A percentile compares a stretch with the other conserved stretches of the same genome.
These are phyloP conservation scores for Ameiurus melas DNA, from an alignment of 2,113 vertebrate genomes.

Conservation along the genomic window DNA sequence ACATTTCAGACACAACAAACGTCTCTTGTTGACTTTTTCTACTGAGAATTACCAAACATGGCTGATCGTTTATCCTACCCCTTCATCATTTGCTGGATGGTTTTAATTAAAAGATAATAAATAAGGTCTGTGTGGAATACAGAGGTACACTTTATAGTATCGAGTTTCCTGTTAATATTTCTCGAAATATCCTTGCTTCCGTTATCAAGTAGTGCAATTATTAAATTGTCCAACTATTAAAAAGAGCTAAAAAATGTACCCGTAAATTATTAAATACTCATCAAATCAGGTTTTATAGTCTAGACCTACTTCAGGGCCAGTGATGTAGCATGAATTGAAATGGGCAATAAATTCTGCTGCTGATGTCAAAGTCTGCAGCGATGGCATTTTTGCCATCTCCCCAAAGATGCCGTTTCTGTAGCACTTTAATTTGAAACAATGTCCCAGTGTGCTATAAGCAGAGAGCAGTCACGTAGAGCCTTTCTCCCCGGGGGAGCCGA, in stretches of 20 bases:
- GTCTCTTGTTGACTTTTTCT: constrained; percentile 15
- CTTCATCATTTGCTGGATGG: constrained; percentile 20
- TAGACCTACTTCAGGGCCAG: constrained; percentile 24
- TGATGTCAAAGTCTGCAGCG: constrained; percentile 15
- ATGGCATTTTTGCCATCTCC: constrained; percentile 39
- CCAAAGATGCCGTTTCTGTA: constrained; percentile 45
- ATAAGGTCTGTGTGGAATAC: background rate
- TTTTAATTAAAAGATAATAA: background rate
- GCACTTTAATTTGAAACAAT: constrained; percentile 57
- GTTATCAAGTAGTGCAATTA: background rate
- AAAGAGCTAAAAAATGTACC: background rate
- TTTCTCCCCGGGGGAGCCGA: constrained; percentile 50
- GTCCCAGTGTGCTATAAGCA: constrained; percentile 55
- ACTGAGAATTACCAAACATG: constrained; percentile 35
- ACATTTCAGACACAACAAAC: background rate
- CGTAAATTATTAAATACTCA: constrained; percentile 13
- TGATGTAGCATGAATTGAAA: constrained; percentile 18
- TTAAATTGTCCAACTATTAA: background rate
- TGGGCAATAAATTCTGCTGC: constrained; percentile 31
- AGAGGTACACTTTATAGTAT: background rate
- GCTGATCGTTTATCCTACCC: background rate
- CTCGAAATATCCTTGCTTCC: background rate
- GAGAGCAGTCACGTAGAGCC: constrained; percentile 48
- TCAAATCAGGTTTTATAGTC: constrained; percentile 10
- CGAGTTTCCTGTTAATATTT: background rate